Base-by-base conservation (phyloP, 2,888 invertebrate species). In the Incurvaria masculella region DNA sequence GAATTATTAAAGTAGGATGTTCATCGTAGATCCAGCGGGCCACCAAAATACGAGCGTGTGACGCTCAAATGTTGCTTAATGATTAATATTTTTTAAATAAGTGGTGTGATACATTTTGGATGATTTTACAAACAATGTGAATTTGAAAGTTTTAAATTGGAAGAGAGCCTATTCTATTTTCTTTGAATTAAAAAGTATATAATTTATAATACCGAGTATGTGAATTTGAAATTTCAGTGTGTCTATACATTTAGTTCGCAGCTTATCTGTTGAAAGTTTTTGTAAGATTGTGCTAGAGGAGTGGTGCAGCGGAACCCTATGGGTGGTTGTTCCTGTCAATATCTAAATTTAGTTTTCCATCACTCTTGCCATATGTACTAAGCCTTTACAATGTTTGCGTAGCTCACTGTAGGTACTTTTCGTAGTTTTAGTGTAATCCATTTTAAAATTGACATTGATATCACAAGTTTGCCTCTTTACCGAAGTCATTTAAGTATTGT, bases 91-190 rank as follows among this genome's bases (percentile, higher is more conserved):
- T 26, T 45, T 44, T 69, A 65, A 68, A 73, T 72, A 72, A 66
- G 74, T 75, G 75, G 74, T 75, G 75, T 78, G 76, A 78, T 78
- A 78, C 72, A 74, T 78, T 78, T 78, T 78, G 72, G 78, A 78
- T 76, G 74, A 75, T 78, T 78, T 78, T 78, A 78, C 78, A 78
- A 78, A 74, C 76, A 69, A 72, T 75, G 74, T 73, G 70, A 69
- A 72, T 72, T 75, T 72, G 72, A 69, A 69, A 23, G 23, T 23
- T 23, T 23, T 23, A 23, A 6, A 5, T 5, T 23, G 23, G 23
- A 23, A 23, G 23, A 23, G 23, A 6, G 23, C n/a, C n/a, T n/a
- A n/a, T n/a, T n/a, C n/a, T n/a, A n/a, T n/a, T n/a, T n/a, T n/a
- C n/a, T n/a, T n/a, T n/a, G n/a, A n/a, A n/a, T n/a, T n/a, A n/a